Percentiles rank a stretch among this genome's conserved stretches.
These are phyloP conservation scores for Nesogale talazaci DNA, from an alignment of 2,113 vertebrate species.

Conservation along the genomic window DNA sequence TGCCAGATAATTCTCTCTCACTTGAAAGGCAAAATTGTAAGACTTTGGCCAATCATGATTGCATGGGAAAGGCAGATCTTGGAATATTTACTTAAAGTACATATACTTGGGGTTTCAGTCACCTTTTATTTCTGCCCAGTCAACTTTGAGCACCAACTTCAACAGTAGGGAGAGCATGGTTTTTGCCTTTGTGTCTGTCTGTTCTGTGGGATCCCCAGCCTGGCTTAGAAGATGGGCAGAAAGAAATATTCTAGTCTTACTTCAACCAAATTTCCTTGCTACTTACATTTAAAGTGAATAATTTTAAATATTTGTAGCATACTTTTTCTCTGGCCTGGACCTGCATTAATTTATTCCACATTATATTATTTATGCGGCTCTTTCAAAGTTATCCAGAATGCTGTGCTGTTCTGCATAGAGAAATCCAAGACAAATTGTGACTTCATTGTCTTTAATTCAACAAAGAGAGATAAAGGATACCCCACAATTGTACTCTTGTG, in stretches of 20 bases:
- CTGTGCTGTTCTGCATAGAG: not conserved
- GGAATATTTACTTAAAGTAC: too few species aligned
- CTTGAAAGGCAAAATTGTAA: too few species aligned
- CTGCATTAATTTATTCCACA: not conserved
- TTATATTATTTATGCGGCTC: not conserved
- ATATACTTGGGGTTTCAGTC: too few species aligned
- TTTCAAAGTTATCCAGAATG: not conserved
- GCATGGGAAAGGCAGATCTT: too few species aligned
- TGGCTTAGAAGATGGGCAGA: not conserved
- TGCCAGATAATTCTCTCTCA: too few species aligned
- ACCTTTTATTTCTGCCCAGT: too few species aligned
- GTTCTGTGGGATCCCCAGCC: not conserved
- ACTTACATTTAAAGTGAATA: not conserved
- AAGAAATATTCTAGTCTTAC: not conserved
- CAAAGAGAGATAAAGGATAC: not conserved
- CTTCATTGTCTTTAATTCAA: not conserved
- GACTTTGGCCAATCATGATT: too few species aligned
- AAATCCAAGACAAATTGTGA: not conserved
- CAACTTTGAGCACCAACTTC: not conserved
- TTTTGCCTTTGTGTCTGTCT: not conserved
- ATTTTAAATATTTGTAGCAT: not conserved
- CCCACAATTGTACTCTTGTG: not conserved
- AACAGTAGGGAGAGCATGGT: not conserved
- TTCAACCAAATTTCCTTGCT: not conserved
- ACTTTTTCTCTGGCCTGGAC: not conserved